Base-by-base conservation (phyloP, 1,140 invertebrate genomes). In the Lethrus apterus region DNA sequence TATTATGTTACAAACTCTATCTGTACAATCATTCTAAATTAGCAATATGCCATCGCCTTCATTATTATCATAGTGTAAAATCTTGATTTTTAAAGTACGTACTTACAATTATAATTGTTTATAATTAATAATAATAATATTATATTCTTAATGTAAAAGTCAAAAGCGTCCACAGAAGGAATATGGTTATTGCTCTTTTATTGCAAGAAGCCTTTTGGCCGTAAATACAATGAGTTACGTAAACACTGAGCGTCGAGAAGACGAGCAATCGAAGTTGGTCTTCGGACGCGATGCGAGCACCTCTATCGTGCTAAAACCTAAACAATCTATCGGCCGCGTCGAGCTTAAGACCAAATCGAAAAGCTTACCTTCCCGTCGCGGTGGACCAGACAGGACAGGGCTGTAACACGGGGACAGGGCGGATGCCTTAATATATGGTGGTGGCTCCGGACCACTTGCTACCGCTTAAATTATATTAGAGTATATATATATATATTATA, bases 171-270 rank as follows among this genome's bases (percentile, higher is more conserved):
- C 69, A 70, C 64, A 68, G 62, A 68, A 67, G 66, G 66, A 68
- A 59, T 66, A 69, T 64, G 69, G 66, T 71, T 71, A 71, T 71
- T 71, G 69, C 69, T 71, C 59, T 65, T 61, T 70, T 71, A 70
- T 71, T 70, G 68, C 69, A 67, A 70, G 65, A 68, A 66, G 66
- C 63, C 67, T 48, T 52, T 48, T 64, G 58, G 59, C 57, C 54
- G 48, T 56, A 60, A 55, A 55, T 55, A 55, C 50, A 55, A 51
- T 46, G 45, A 52, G 33, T 54, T 51, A 48, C 31, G 34, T 46
- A 44, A 52, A 53, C 38, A 42, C 41, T 40, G 24, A 44, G 40
- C 10, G 23, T 26, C 45, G 23, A 35, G 32, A n/a, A n/a, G n/a
- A n/a, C n/a, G n/a, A n/a, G 34, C 17, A 17, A 20, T 21, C 4